phyloP scores from a whole-genome alignment of 2,113 vertebrate genomes.

The Scortum barcoo region DNA sequence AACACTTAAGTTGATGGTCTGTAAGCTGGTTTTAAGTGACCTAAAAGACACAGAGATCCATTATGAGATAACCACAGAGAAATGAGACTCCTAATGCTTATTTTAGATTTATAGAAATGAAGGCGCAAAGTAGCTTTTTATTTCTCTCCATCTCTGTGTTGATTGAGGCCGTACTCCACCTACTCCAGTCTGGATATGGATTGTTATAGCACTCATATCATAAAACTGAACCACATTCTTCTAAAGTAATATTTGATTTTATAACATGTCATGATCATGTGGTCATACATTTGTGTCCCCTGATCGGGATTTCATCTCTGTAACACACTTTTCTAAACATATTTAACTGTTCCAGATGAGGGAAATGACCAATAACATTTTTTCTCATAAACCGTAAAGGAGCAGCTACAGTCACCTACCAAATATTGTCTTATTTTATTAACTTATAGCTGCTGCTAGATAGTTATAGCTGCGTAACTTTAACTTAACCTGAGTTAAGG shows the following conservation, averaged over 20 bases:
- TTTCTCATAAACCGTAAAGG: not conserved
- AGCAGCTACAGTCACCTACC: not conserved
- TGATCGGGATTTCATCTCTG: not conserved
- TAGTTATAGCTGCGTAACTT: not conserved
- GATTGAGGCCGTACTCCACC: not conserved
- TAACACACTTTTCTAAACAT: not conserved
- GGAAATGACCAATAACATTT: not conserved
- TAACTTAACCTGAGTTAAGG: too few relatives aligned
- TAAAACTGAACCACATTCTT: not conserved
- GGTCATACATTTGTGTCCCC: not conserved
- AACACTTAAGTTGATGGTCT: not conserved
- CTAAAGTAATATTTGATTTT: not conserved
- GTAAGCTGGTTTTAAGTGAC: not conserved
- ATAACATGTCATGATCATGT: not conserved
- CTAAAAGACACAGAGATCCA: not conserved
- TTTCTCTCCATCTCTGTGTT: not conserved
- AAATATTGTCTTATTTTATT: not conserved
- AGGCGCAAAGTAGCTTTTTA: too few relatives aligned
- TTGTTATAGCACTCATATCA: too few relatives aligned
- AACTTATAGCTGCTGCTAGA: not conserved
- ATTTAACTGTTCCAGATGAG: not conserved
- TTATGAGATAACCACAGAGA: not conserved
- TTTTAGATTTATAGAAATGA: not conserved
- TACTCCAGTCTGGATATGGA: not conserved
- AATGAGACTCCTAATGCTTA: not conserved